Base-by-base conservation (phyloP, 2,888 invertebrate genomes). In the Zele albiditarsus region DNA sequence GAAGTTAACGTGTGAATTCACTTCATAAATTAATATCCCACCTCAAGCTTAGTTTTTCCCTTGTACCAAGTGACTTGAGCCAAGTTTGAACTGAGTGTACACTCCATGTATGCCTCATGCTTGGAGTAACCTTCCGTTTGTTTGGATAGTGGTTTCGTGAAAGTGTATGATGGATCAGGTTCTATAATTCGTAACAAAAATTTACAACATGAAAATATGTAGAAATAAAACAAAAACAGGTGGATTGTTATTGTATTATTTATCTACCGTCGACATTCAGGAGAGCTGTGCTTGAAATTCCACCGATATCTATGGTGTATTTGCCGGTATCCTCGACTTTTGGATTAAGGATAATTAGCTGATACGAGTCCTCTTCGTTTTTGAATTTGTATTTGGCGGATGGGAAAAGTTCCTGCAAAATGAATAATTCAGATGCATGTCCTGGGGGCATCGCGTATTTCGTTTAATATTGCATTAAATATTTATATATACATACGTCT, bases 281-380 rank as follows among this genome's bases (percentile, higher is more conserved):
- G 91, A 97, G 96, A 63, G 95, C 98, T 25, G 96, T 95, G 82
- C 95, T 96, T 71, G 94, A 93, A 67, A 96, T 93, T 71, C 98
- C 97, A 84, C 96, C 95, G 83, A 98, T 97, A 91, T 99, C 98
- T 84, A 98, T 94, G 0, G 96, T 96, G 88, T 98, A 98, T 91
- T 98, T 98, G 83, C 98, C 99, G 81, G 96, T 96, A 89, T 99
- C 99, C 84, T 99, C 99, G 49, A 96, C 96, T 90, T 96, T 97
- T 0, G 99, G 98, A 84, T 93, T 94, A 88, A 92, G 92, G 84
- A 99, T 97, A 80, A 96, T 95, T 80, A 99, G 91, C 85, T 95
- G 95, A 89, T 99, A 98, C 0, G 94, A 93, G 86, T 98, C 97
- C 84, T 95, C 95, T 88, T 98, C 98, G 86, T 94, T 95, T 84